Percentiles rank a stretch among this genome's conserved stretches.
Evolutionary conservation across 2,888 invertebrate genomes (phyloP).

Genomic region (Petrolisthes cinctipes): DNA sequence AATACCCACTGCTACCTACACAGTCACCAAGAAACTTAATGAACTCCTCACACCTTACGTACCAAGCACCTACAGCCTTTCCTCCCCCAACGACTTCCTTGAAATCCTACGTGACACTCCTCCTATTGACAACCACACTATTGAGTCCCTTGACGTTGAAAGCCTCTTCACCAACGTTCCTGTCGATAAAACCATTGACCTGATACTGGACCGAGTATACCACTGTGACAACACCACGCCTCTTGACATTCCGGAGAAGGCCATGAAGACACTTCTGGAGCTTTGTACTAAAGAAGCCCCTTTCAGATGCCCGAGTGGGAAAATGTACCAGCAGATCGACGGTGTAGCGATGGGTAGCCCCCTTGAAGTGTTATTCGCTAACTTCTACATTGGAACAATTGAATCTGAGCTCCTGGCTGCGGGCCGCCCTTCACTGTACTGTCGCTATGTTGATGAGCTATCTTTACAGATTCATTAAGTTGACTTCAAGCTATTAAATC

Average conservation of each 20-base stretch:
- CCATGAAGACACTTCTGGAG: not conserved
- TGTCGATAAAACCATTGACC: not conserved
- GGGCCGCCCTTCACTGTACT: not conserved
- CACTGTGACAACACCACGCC: not conserved
- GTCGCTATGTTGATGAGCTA: too few species aligned
- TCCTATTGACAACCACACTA: not conserved
- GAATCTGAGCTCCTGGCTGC: not conserved
- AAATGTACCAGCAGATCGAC: constrained; percentile 10
- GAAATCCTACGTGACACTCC: not conserved
- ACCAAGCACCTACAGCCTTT: not conserved
- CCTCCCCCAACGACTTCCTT: not conserved
- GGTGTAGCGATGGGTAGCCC: not conserved
- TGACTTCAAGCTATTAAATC: too few species aligned
- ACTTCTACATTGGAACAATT: not conserved
- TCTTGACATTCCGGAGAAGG: not conserved
- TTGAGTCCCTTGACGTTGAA: too few species aligned
- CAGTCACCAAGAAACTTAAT: too few species aligned
- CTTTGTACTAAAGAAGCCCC: not conserved
- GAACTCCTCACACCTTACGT: not conserved
- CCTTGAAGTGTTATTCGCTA: not conserved
- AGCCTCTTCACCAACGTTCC: not conserved
- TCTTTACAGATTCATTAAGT: too few species aligned
- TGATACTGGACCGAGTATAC: not conserved
- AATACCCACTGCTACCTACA: not conserved
- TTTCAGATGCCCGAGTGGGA: not conserved